Evolutionary conservation across 2,888 invertebrate genomes (phyloP), one percentile per base, ranked within the genome.

Genomic region (Petrophora chlorosata): DNA sequence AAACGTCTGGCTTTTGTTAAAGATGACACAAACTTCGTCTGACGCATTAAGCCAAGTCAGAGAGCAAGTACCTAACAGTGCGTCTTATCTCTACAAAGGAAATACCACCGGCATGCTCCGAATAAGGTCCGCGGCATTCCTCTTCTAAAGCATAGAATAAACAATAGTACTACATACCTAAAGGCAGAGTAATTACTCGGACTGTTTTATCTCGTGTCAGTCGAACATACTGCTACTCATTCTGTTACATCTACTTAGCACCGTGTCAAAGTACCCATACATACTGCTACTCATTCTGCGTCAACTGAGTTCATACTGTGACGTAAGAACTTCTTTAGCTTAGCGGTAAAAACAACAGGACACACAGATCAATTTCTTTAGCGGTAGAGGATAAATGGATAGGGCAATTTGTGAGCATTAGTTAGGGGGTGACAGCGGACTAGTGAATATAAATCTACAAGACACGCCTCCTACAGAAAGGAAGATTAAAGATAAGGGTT

Each of bases 381-480:
- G n/a, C n/a, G n/a, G n/a, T n/a, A n/a, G n/a, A n/a, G n/a, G n/a
- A n/a, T n/a, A n/a, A n/a, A n/a, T n/a, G n/a, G n/a, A n/a, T n/a
- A n/a, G n/a, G n/a, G n/a, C n/a, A n/a, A 47, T 40, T 40, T 40
- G 46, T 47, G 19, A 25, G 46, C 17, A 47, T 47, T 40, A 47
- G 40, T 12, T 5, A 15, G 10, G 40, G 35, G 35, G 33, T 40
- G n/a, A n/a, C n/a, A n/a, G n/a, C n/a, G n/a, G 40, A 29, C 29
- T 12, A 25, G 29, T 9, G 22, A 5, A 34, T 46, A 40, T 46
- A 34, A 40, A 46, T 40, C 15, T 1, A 8, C 13, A 16, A 3
- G 40, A 29, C 16, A 30, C 39, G 34, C 34, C 40, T 23, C 14
- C 15, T 9, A 29, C 5, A 17, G 30, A 9, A 33, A 12, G 33